Conservation (phyloP, 1,140 invertebrate genomes). For the Drosophila malerkotliana region DNA sequence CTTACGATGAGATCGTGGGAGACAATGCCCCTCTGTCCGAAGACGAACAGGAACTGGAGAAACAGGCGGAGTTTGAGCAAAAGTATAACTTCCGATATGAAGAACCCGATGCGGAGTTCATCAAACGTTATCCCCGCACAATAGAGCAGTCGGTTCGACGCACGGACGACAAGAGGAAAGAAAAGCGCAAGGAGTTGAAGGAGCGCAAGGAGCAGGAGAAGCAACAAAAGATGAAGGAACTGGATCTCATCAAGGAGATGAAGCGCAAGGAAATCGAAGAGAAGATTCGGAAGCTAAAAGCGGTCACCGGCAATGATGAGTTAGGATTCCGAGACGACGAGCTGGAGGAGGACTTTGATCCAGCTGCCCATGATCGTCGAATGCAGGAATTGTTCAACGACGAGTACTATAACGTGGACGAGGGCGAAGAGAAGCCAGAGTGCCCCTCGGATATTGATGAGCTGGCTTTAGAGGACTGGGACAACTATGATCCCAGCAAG, state of each 20-base stretch:
- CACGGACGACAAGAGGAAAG: conserved; percentile 91
- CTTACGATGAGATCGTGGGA: conserved; percentile 89
- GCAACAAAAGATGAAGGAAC: conserved; percentile 91
- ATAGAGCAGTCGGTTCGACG: conserved; percentile 92
- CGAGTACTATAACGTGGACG: conserved; percentile 91
- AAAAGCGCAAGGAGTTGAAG: conserved; percentile 90
- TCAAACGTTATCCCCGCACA: conserved; percentile 95
- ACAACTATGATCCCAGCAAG: conserved; percentile 86
- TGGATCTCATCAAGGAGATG: conserved; percentile 93
- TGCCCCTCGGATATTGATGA: conserved; percentile 92
- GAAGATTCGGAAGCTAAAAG: conserved; percentile 93
- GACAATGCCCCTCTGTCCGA: conserved; percentile 89
- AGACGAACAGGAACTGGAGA: conserved; percentile 91
- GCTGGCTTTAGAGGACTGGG: conserved; percentile 90
- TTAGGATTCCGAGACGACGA: conserved; percentile 88
- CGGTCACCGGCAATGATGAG: conserved; percentile 93
- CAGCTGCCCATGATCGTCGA: conserved; percentile 92
- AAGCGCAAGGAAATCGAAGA: conserved; percentile 96
- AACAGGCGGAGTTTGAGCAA: conserved; percentile 95
- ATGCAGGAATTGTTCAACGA: conserved; percentile 95
- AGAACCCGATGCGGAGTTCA: conserved; percentile 97
- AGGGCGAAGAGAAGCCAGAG: conserved; percentile 90
- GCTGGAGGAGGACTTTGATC: conserved; percentile 96
- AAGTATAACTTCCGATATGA: conserved; percentile 99
- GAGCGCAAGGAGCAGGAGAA: conserved; percentile 93